Conservation (phyloP, 2,797 vertebrate species). For the Lateolabrax maculatus region DNA sequence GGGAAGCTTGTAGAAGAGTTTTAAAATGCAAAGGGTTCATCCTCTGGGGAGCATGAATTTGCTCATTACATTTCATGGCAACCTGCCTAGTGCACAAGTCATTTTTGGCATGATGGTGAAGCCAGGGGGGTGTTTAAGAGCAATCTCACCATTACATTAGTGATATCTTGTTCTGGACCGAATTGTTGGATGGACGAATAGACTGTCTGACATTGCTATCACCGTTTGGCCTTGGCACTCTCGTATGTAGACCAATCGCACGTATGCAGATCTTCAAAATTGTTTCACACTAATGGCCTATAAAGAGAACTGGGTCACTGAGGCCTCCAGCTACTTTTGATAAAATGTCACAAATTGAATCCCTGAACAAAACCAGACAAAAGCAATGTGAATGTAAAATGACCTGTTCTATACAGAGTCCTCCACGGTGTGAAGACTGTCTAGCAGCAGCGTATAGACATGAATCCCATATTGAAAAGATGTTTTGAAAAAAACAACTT, state of each 20-base stretch:
- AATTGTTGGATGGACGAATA: background rate
- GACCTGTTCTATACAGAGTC: conserved; percentile 1
- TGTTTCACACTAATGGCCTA: conserved; percentile 56
- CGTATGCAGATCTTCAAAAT: conserved; percentile 44
- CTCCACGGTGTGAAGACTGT: background rate
- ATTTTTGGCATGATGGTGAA: conserved; percentile 7
- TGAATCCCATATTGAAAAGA: background rate
- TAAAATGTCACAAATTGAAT: conserved; percentile 56
- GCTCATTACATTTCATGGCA: background rate
- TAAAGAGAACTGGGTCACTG: conserved; percentile 63
- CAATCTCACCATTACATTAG: background rate
- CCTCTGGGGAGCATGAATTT: background rate
- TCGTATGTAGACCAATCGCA: conserved; percentile 36
- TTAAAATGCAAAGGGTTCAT: background rate
- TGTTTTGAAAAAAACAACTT: background rate
- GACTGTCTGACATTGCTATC: conserved; percentile 12
- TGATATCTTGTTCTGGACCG: background rate
- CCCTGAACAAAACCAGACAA: conserved; percentile 45
- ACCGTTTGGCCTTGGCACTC: conserved; percentile 25
- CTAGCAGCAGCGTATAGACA: background rate
- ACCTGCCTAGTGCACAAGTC: background rate
- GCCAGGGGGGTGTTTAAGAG: background rate
- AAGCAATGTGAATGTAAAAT: conserved; percentile 31
- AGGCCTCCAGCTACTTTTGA: conserved; percentile 61
- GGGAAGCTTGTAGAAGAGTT: background rate